Evolutionary conservation across 64 coral and sea anemone genomes (phyloP).

Genomic region (Platygyra sinensis): DNA sequence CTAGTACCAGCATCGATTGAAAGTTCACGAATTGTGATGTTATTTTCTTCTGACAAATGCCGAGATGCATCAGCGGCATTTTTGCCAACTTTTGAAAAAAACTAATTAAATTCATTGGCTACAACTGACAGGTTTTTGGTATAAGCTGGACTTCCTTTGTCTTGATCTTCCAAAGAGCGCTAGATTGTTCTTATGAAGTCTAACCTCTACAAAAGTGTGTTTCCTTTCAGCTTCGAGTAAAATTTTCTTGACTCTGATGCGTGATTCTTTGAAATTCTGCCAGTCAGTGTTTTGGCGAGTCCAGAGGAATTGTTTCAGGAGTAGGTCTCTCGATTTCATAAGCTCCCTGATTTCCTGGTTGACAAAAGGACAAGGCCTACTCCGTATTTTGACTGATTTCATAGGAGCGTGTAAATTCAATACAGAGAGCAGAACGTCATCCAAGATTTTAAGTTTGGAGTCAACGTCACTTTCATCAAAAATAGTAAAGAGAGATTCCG

Average conservation of each 20-base stretch:
- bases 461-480: conserved; percentile 22
- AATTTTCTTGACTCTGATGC: conserved; percentile 16
- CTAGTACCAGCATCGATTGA: background rate
- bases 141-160: background rate
- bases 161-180: conserved; percentile 32
- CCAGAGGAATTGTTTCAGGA: conserved; percentile 8
- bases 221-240: conserved; percentile 41
- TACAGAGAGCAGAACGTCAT: background rate
- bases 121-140: conserved; percentile 13
- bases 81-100: conserved; percentile 52
- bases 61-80: conserved; percentile 14
- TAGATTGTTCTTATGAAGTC: conserved; percentile 21
- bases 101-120: conserved; percentile 36
- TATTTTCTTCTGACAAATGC: background rate
- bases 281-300: background rate
- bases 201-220: conserved; percentile 37
- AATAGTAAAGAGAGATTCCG: conserved; percentile 13
- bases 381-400: conserved; percentile 37
- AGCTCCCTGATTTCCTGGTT: conserved; percentile 34
- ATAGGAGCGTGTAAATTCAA: conserved; percentile 30
- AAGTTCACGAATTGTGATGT: conserved; percentile 18
- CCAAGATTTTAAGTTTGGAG: background rate
- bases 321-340: conserved; percentile 13
- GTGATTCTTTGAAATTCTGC: conserved; percentile 12
- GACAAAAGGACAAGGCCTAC: conserved; percentile 53